These are phyloP conservation scores for Crotalus helleri DNA, from an alignment of 2,113 vertebrate species.

Conservation along the genomic window DNA sequence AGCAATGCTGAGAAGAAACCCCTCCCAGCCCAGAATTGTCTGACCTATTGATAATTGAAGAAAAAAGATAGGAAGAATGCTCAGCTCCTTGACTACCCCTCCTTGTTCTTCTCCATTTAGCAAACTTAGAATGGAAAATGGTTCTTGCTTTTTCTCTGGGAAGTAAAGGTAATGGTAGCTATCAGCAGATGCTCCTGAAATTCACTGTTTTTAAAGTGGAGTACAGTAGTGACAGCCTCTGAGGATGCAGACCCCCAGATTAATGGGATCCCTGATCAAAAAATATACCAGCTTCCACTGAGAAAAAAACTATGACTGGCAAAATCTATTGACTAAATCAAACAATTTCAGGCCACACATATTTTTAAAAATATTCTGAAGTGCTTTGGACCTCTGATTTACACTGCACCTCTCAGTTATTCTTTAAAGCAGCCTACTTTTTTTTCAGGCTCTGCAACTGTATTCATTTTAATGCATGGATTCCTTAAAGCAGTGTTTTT, in stretches of 20 bases:
- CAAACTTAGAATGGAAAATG: background rate
- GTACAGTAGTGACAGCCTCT: background rate
- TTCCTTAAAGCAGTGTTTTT: background rate
- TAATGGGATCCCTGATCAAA: background rate
- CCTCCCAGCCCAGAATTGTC: background rate
- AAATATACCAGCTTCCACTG: background rate
- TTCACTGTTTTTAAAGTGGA: background rate
- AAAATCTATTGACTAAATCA: background rate
- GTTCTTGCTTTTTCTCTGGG: background rate
- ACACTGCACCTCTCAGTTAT: background rate
- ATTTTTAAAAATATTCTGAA: background rate
- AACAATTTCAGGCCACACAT: background rate
- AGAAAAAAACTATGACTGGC: background rate
- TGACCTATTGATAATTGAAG: background rate
- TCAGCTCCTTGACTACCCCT: background rate
- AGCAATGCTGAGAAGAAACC: background rate
- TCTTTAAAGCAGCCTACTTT: background rate
- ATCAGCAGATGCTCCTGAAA: background rate
- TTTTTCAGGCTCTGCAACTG: background rate
- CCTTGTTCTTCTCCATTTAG: background rate
- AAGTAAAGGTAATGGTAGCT: background rate
- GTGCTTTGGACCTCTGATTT: background rate
- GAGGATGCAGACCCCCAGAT: background rate
- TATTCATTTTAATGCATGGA: background rate
- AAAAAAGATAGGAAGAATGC: background rate